Evolutionary conservation across 1,140 invertebrate species (phyloP).

Genomic region (Triops cancriformis): DNA sequence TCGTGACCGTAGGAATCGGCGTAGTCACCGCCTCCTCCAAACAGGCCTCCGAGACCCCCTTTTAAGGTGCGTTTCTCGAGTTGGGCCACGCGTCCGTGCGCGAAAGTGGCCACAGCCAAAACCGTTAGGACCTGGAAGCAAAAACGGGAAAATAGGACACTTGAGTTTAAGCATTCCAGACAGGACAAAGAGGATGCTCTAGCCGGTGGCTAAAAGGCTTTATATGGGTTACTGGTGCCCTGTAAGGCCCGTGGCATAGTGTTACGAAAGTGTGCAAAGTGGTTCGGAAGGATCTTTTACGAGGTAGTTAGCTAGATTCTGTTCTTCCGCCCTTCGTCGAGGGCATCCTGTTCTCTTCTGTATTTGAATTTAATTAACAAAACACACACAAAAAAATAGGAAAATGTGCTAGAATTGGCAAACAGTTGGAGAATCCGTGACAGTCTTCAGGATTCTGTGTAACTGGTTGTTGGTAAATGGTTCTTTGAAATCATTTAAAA

Average conservation of each 20-base stretch:
- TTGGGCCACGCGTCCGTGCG: slow-evolving; percentile 1
- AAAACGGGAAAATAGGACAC: neutral
- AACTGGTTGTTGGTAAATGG: no score
- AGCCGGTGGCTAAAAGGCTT: neutral
- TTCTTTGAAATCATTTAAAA: no score
- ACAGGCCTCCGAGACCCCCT: neutral
- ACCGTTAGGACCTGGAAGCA: slow-evolving; percentile 4
- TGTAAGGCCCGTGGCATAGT: neutral
- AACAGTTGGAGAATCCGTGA: no score
- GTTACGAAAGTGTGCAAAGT: neutral
- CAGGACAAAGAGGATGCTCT: neutral
- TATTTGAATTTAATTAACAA: no score
- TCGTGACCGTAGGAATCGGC: neutral
- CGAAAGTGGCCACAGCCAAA: neutral
- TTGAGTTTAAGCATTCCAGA: neutral
- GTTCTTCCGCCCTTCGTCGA: no score
- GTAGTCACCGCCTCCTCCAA: neutral
- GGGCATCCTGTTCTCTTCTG: no score
- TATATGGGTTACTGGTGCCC: neutral
- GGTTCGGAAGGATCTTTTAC: no score
- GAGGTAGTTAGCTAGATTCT: no score
- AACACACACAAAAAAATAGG: no score
- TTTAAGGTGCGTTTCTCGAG: slow-evolving; percentile 10
- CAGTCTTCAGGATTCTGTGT: no score
- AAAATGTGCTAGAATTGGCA: no score